Evolutionary conservation across 30 jellyfish, hydroid and myxozoan genomes (phyloP).

Genomic region (Aurelia coerulea): DNA sequence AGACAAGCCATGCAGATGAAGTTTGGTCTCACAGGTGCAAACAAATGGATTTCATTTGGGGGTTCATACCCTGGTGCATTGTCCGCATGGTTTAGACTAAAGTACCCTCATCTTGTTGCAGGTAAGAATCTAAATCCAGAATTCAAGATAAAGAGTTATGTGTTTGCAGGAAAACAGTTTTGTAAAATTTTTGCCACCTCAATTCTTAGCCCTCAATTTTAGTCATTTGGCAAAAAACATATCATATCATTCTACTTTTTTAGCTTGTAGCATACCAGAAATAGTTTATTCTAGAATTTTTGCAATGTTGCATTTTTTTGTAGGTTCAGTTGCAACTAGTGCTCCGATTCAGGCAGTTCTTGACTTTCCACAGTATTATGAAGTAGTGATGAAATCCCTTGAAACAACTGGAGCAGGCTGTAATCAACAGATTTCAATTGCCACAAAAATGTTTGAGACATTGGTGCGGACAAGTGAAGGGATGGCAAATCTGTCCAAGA

Average conservation of each 20-base stretch:
- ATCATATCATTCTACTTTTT: too few species aligned
- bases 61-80: constrained; percentile 98
- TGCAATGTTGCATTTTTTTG: background rate
- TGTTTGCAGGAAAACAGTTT: too few species aligned
- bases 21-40: constrained; percentile 52
- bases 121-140: constrained; percentile 44
- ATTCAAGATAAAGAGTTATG: too few species aligned
- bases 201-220: too few species aligned
- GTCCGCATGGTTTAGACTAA: constrained; percentile 92
- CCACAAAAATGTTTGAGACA: constrained; percentile 74
- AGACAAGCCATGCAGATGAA: constrained; percentile 60
- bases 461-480: constrained; percentile 70
- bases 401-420: constrained; percentile 65
- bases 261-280: too few species aligned
- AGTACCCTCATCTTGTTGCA: constrained; percentile 87
- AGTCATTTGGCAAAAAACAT: too few species aligned
- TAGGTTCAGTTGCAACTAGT: constrained; percentile 85
- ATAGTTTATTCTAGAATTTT: too few species aligned
- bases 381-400: constrained; percentile 77
- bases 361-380: constrained; percentile 83
- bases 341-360: constrained; percentile 91
- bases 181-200: too few species aligned
- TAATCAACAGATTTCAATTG: constrained; percentile 55
- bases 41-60: constrained; percentile 95
- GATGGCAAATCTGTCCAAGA: constrained; percentile 51